Percentiles rank a stretch among this genome's conserved stretches.
These are phyloP conservation scores for Euclidia mi DNA, from an alignment of 2,888 invertebrate species.

Conservation along the genomic window DNA sequence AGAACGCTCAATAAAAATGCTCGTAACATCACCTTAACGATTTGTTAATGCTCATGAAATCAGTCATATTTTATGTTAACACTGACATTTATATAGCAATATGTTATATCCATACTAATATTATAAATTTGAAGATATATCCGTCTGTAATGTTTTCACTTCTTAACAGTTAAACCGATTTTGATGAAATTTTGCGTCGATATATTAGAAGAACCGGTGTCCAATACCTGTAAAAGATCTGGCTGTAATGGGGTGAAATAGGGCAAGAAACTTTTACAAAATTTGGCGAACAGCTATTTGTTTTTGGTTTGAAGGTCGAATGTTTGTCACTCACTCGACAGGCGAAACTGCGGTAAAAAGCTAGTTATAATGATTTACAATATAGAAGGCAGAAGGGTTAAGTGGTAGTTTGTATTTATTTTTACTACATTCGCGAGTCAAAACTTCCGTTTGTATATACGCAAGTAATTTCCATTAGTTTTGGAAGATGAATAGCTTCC, in stretches of 20 bases:
- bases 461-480: slow-evolving; percentile 32
- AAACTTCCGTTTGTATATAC: slow-evolving; percentile 31
- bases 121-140: no score
- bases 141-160: no score
- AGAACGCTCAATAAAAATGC: slow-evolving; percentile 8
- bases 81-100: slow-evolving; percentile 35
- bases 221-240: no score
- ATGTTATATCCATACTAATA: slow-evolving; percentile 35
- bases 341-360: no score
- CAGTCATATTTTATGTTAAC: slow-evolving; percentile 23
- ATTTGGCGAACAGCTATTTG: no score
- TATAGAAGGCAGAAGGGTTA: slow-evolving; percentile 26
- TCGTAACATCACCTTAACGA: slow-evolving; percentile 30
- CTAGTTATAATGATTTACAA: slow-evolving; percentile 34
- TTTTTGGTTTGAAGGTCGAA: no score
- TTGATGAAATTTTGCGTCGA: no score
- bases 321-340: no score
- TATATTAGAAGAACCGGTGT: no score
- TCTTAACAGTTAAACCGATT: no score
- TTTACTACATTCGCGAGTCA: slow-evolving; percentile 21
- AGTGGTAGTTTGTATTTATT: slow-evolving; percentile 25
- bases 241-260: no score
- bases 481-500: slow-evolving; percentile 33
- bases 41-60: slow-evolving; percentile 23
- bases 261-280: no score